Evolutionary conservation across 2,888 invertebrate species (phyloP), one percentile per base, ranked within the genome.

Genomic region (Drosophila nigritarsus): DNA sequence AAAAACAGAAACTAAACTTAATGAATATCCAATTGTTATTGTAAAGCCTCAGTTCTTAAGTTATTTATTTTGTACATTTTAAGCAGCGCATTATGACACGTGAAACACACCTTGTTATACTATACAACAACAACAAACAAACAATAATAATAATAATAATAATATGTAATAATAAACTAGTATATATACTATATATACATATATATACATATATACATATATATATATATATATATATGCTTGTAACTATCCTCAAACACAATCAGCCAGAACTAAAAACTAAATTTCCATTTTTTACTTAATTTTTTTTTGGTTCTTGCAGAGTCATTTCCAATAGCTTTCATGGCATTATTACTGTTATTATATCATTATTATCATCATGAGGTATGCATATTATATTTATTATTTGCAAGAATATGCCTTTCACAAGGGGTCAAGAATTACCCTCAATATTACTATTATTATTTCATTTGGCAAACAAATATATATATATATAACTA

Each of bases 41-140:
- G 87, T 85, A 81, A 87, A 86, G 77, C 75, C 81, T 86, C 76
- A 85, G 85, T 83, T 86, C 83, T 79, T 86, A 86, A 86, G 85
- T 87, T 86, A 86, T 86, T 87, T 86, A 86, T 86, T 84, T 84
- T 86, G 79, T 86, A 86, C 73, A 65, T 83, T 83, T 45, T 86
- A 86, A 86, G 87, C 85, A 87, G 87, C 83, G 87, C 77, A 75
- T 79, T 65, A 76, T 76, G 67, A 73, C 70, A 78, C 65, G 54
- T 61, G 62, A 74, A 54, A 83, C 80, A 78, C 66, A 84, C 79
- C 79, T 83, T 84, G 83, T 84, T 84, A 79, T 67, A 83, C 78
- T 76, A 83, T 75, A 80, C 70, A 75, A 71, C 73, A 75, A 71
- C 73, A 75, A 76, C 65, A 61, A 64, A 48, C 45, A 71, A 59